Evolutionary conservation across 2,888 invertebrate species (phyloP), one percentile per base, ranked within the genome.

Genomic region (Pollenia griseotomentosa): DNA sequence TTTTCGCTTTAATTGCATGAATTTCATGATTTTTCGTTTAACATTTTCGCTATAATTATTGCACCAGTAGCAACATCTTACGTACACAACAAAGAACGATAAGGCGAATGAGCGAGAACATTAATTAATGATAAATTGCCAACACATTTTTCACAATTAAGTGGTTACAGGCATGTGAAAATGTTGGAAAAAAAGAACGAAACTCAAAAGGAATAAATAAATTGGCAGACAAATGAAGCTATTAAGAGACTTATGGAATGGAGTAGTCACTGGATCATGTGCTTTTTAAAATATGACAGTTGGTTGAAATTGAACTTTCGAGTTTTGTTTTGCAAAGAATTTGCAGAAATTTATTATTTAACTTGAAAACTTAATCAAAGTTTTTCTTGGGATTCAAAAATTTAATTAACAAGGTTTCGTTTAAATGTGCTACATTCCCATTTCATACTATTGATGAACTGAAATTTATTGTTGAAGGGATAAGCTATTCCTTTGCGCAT

Each of bases 61-160:
- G 59, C 82, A 81, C 81, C 77, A 82, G 23, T 48, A 57, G 44
- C 61, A 70, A 51, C 40, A 42, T 53, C 19, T 63, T 44, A 11
- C 19, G 16, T 12, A 7, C 44, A 53, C 42, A 46, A 57, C 16
- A 14, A 51, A 4, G 16, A 19, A 33, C 42, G 46, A 33, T 33
- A 6, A 33, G 44, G 57, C 55, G 59, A 51, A 44, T 74, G 44
- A 57, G 42, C 74, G 44, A 57, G 42, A 66, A 59, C 55, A 83
- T 83, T 86, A 83, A 82, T 86, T 86, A 79, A 86, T 63, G 74
- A 82, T 83, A 57, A 83, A 86, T 74, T 83, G 73, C 59, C 59
- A 83, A 61, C 48, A 82, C 63, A 75, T 81, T 81, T 81, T 85
- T 68, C 33, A 51, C 66, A 71, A 74, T 74, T 74, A 83, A 83